These are phyloP conservation scores for Sorex fumeus DNA, from an alignment of 2,113 vertebrate species.

Conservation along the genomic window DNA sequence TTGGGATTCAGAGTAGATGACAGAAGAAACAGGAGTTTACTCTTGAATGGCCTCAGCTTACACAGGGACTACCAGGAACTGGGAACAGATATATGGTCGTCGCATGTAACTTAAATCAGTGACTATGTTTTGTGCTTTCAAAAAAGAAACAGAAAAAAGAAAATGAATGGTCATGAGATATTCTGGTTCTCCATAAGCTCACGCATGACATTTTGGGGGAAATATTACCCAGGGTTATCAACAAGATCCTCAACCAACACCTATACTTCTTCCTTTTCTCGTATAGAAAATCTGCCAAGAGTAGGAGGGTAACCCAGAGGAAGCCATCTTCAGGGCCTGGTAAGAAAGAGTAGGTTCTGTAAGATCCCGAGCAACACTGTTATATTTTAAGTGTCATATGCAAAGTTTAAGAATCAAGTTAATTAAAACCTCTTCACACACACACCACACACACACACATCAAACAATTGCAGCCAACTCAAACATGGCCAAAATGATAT, in stretches of 20 bases:
- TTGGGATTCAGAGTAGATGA: conserved; percentile 2
- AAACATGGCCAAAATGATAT: conserved; percentile 43
- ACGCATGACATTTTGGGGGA: conserved; percentile 60
- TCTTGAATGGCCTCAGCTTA: conserved; percentile 30
- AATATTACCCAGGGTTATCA: not conserved
- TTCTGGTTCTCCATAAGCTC: conserved; percentile 43
- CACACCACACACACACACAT: not conserved
- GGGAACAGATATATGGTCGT: not conserved
- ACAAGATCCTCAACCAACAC: conserved; percentile 38
- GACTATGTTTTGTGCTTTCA: conserved; percentile 45
- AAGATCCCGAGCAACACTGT: conserved; percentile 39
- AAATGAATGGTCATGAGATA: conserved; percentile 2
- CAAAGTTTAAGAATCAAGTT: conserved; percentile 68
- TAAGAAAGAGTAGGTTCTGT: conserved; percentile 76
- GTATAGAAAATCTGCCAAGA: conserved; percentile 77
- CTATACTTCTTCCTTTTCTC: conserved; percentile 58
- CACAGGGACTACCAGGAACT: not conserved
- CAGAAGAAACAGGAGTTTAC: conserved; percentile 9
- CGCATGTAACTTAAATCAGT: conserved; percentile 6
- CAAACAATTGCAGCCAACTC: conserved; percentile 28
- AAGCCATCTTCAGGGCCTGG: conserved; percentile 78
- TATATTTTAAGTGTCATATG: conserved; percentile 42
- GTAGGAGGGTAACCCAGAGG: conserved; percentile 68
- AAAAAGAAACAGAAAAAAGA: conserved; percentile 59
- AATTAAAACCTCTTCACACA: conserved; percentile 17